These are phyloP conservation scores for Cercopithecus neglectus DNA, from an alignment of 2,797 vertebrate genomes.

Conservation along the genomic window DNA sequence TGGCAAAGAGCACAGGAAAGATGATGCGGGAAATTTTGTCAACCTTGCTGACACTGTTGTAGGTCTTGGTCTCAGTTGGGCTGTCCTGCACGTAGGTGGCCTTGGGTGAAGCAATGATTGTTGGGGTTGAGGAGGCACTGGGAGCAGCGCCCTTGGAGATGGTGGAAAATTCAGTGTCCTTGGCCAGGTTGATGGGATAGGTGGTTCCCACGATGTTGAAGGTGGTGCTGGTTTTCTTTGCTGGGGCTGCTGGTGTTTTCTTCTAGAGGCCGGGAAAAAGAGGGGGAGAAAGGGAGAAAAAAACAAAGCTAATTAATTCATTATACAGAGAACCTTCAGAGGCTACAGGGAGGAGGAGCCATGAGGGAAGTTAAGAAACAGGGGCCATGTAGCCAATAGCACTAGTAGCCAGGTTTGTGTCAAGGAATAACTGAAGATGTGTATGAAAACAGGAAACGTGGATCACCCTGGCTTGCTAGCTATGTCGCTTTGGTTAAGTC, in stretches of 20 bases:
- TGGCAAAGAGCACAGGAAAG: slow-evolving; percentile 98
- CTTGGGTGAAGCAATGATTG: slow-evolving; percentile 82
- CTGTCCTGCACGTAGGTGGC: slow-evolving; percentile 91
- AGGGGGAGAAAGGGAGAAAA: slow-evolving; percentile 45
- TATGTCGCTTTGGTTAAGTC: slow-evolving; percentile 23
- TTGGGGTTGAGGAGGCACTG: slow-evolving; percentile 74
- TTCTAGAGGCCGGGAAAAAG: slow-evolving; percentile 89
- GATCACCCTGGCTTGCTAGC: slow-evolving; percentile 9
- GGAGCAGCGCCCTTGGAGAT: slow-evolving; percentile 93
- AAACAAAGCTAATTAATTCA: slow-evolving; percentile 52
- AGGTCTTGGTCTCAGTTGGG: slow-evolving; percentile 92
- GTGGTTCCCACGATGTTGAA: slow-evolving; percentile 99
- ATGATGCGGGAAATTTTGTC: slow-evolving; percentile 99
- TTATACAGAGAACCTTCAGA: neutral
- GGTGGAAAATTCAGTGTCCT: slow-evolving; percentile 94
- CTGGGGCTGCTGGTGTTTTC: slow-evolving; percentile 92
- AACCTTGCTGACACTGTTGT: slow-evolving; percentile 99
- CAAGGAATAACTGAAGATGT: neutral
- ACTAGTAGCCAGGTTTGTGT: slow-evolving; percentile 6
- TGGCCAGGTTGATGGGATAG: slow-evolving; percentile 95
- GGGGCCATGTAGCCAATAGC: neutral
- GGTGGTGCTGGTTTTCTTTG: slow-evolving; percentile 97
- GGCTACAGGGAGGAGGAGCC: neutral
- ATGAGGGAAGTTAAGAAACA: slow-evolving; percentile 14
- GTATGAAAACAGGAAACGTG: neutral